Base-by-base conservation (phyloP, 2,888 invertebrate species). In the Caenorhabditis afra region DNA sequence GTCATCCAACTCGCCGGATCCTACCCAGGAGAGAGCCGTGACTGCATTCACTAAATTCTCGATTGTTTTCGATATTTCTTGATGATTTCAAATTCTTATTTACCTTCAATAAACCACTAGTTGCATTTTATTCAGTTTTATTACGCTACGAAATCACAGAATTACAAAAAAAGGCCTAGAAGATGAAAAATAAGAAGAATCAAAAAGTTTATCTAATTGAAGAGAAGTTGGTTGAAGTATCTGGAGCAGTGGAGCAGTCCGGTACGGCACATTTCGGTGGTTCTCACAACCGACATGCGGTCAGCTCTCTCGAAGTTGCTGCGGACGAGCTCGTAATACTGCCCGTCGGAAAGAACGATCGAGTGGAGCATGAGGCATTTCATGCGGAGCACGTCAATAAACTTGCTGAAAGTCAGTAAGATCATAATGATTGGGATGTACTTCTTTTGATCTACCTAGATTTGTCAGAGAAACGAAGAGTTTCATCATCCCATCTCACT, bases 221-320 rank as follows among this genome's bases (percentile, higher is more conserved):
- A 99, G 89, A 98, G 94, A 62, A 99, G 93, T 90, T 99, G 96
- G 90, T 95, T 95, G 91, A 97, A 99, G 91, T 95, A 95, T 83
- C 94, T 94, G 50, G 98, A 93, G 75, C 98, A 93, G 91, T 97
- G 95, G 90, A 96, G 96, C 88, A 96, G 95, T 52, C 96, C 96
- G 11, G 97, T 97, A 80, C 95, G 93, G 91, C 97, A 98, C 92
- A 96, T 97, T 81, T 96, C 98, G 3, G 96, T 95, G 2, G 98
- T 97, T 71, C 99, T 87, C 62, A 99, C 98, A 11, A 99, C 97
- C 0, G 97, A 97, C 86, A 94, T 94, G 84, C 99, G 93, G 91
- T 98, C 99, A 0, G 99, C 98, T 88, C 99, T 93, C 92, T 99
- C 98, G 91, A 98, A 99, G 92, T 99, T 99, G 0, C 98, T 98